Conservation (phyloP, 2,888 invertebrate species). For the Pelosia muscerda region DNA sequence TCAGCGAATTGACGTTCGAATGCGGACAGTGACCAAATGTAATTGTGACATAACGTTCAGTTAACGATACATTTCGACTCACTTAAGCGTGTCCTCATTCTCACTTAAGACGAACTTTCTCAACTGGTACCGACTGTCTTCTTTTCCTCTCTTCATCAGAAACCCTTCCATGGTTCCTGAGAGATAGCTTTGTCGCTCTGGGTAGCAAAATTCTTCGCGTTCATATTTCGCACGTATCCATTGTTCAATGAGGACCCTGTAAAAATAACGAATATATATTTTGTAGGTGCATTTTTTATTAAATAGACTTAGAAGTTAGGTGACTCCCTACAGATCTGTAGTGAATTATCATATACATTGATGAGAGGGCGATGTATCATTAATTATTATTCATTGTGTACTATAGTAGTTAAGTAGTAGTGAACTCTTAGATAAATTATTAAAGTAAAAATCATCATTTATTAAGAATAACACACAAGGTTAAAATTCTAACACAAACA, state of each 20-base stretch:
- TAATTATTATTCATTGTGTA: too few species aligned
- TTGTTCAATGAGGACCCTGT: constrained; percentile 94
- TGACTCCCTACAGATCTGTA: too few species aligned
- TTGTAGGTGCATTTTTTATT: background rate
- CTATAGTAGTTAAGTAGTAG: too few species aligned
- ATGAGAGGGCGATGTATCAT: too few species aligned
- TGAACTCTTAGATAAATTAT: too few species aligned
- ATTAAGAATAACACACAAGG: background rate
- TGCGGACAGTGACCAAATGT: constrained; percentile 52
- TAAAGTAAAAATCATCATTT: too few species aligned
- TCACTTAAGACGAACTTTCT: constrained; percentile 94
- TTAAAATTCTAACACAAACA: too few species aligned
- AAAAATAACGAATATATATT: constrained; percentile 3
- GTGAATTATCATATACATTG: too few species aligned
- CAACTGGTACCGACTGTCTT: constrained; percentile 93
- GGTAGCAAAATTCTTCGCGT: constrained; percentile 94
- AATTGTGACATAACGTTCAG: constrained; percentile 48
- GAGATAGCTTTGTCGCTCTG: constrained; percentile 92
- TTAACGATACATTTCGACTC: constrained; percentile 60
- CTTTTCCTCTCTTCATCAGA: constrained; percentile 95
- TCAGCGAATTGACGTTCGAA: constrained; percentile 47
- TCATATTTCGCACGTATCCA: constrained; percentile 97
- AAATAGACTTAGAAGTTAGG: too few species aligned
- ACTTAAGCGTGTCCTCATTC: constrained; percentile 92
- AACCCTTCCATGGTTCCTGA: constrained; percentile 94